phyloP scores from a whole-genome alignment of 1,140 invertebrate species.

The Stegodyphus dumicola region DNA sequence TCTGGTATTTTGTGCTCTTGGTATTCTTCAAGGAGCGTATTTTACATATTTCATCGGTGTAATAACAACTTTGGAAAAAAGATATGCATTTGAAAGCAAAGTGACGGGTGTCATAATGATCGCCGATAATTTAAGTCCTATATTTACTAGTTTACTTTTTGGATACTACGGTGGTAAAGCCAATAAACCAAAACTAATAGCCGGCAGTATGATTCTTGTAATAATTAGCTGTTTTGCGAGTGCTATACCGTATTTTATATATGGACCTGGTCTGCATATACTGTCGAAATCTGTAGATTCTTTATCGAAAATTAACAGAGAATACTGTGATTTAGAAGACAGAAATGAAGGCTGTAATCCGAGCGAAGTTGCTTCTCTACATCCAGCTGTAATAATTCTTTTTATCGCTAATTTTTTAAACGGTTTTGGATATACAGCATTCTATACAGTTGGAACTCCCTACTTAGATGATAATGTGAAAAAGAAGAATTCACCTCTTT shows the following conservation, averaged over 20 bases:
- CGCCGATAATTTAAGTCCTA: slow-evolving; percentile 70
- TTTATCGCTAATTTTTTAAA: slow-evolving; percentile 61
- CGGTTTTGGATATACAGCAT: slow-evolving; percentile 64
- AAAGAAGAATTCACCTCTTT: slow-evolving; percentile 63
- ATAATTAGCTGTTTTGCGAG: slow-evolving; percentile 76
- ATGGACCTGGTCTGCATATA: slow-evolving; percentile 70
- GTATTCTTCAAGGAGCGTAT: slow-evolving; percentile 79
- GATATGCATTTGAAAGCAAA: slow-evolving; percentile 82
- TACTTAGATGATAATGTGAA: slow-evolving; percentile 63
- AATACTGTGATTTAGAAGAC: slow-evolving; percentile 29
- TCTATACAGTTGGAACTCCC: slow-evolving; percentile 54
- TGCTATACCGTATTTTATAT: slow-evolving; percentile 77
- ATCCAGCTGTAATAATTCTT: slow-evolving; percentile 61
- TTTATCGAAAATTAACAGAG: not conserved
- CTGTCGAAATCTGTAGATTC: not conserved
- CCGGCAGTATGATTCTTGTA: slow-evolving; percentile 77
- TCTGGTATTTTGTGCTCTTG: slow-evolving; percentile 78
- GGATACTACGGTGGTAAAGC: slow-evolving; percentile 77
- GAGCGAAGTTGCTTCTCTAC: slow-evolving; percentile 67
- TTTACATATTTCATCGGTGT: slow-evolving; percentile 83
- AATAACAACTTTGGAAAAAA: slow-evolving; percentile 83
- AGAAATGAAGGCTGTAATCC: slow-evolving; percentile 20
- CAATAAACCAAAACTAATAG: slow-evolving; percentile 79
- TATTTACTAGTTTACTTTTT: slow-evolving; percentile 71
- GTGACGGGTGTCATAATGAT: slow-evolving; percentile 74